These are phyloP conservation scores for Nesidiocoris tenuis DNA, from an alignment of 2,888 invertebrate species.

Conservation along the genomic window DNA sequence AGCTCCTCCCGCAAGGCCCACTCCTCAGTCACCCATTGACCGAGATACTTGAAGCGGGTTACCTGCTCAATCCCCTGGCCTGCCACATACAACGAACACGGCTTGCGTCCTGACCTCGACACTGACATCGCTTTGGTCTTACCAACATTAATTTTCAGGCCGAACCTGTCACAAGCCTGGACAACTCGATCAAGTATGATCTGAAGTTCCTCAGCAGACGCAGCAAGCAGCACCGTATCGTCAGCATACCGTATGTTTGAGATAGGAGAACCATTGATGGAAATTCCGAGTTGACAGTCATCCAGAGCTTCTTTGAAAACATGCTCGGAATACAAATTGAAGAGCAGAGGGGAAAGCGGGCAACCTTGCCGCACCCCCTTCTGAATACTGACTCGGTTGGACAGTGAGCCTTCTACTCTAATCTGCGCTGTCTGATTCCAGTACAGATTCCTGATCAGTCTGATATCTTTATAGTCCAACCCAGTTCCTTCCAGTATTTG, in stretches of 20 bases:
- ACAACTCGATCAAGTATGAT: not conserved
- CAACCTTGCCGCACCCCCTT: conserved; percentile 22
- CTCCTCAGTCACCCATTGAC: not conserved
- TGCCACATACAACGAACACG: not conserved
- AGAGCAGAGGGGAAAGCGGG: not conserved
- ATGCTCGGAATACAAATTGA: not conserved
- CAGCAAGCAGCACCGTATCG: conserved; percentile 6
- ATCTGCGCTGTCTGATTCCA: conserved; percentile 21
- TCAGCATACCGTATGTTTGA: not conserved
- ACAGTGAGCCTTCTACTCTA: not conserved
- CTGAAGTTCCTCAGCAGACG: not conserved
- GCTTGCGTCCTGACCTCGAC: not conserved
- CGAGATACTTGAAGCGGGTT: conserved; percentile 16
- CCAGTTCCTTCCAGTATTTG: not conserved
- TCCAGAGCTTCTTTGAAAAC: conserved; percentile 2
- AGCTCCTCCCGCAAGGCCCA: conserved; percentile 10
- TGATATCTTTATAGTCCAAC: conserved; percentile 5
- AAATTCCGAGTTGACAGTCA: not conserved
- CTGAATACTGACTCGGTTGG: not conserved
- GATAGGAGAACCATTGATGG: not conserved
- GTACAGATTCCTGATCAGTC: conserved; percentile 21
- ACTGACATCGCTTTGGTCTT: conserved; percentile 2
- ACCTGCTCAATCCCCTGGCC: conserved; percentile 12
- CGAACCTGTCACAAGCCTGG: not conserved
- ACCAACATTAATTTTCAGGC: not conserved